A percentile compares a stretch with the other conserved stretches of the same genome.
phyloP scores from a whole-genome alignment of 2,797 vertebrate species.

The Phrynocephalus guinanensis region DNA sequence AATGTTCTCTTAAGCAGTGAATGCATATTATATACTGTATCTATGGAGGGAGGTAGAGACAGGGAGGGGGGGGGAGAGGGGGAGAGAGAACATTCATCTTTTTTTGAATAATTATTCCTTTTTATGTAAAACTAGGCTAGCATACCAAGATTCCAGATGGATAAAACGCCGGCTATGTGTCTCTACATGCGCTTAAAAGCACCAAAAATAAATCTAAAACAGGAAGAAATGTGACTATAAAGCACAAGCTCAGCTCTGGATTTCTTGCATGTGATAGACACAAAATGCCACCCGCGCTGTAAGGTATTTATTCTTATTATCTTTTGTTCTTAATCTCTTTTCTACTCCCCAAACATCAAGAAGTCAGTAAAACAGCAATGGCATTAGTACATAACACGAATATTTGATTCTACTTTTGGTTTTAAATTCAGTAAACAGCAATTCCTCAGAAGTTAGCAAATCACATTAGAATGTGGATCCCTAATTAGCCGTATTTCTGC shows the following conservation, averaged over 20 bases:
- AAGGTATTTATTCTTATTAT: background rate
- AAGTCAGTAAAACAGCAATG: background rate
- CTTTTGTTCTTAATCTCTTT: background rate
- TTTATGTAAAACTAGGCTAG: background rate
- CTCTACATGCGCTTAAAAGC: background rate
- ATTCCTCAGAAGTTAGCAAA: constrained; percentile 25
- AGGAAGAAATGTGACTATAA: background rate
- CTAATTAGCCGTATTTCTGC: constrained; percentile 46
- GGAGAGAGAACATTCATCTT: too few species aligned
- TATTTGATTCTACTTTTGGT: constrained; percentile 4
- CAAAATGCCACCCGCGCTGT: background rate
- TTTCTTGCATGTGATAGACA: background rate
- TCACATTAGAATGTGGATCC: constrained; percentile 18
- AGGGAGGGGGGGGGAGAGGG: too few species aligned
- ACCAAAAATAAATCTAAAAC: background rate
- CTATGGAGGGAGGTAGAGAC: too few species aligned
- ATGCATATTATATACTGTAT: too few species aligned
- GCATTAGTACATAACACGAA: background rate
- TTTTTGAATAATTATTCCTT: background rate
- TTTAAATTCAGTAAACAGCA: constrained; percentile 24
- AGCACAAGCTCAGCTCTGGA: background rate
- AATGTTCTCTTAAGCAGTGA: background rate
- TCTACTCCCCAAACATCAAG: background rate
- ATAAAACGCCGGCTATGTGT: background rate
- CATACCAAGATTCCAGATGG: background rate